Base-by-base conservation (phyloP, 2,888 invertebrate genomes). In the Apotomis turbidana region DNA sequence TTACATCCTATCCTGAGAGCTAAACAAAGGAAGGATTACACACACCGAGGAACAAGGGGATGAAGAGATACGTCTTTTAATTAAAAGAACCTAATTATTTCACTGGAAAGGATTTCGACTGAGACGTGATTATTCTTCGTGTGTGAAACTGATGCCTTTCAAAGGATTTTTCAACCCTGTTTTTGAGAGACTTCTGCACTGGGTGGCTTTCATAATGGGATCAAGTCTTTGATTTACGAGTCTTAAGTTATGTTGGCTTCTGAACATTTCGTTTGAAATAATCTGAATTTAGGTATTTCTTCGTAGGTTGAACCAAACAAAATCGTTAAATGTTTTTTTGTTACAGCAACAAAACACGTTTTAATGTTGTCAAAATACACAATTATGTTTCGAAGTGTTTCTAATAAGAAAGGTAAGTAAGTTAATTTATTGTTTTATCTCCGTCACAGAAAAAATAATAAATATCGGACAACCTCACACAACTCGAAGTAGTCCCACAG, bases 21-120 rank as follows among this genome's bases (percentile, higher is more conserved):
- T 51, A 54, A 61, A 71, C 64, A 74, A 74, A 74, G 69, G 71
- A 71, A 51, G 69, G 71, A 69, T 74, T 71, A 71, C 74, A 74
- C 61, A 68, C 61, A 67, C 55, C 54, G 58, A 54, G n/a, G 58
- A 64, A 69, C 69, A 73, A 63, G 57, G 36, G 68, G 38, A 60
- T 64, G 59, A 55, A 60, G 64, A 59, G 64, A 68, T 73, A 68
- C 59, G 57, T 74, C 66, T 71, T 71, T 72, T 74, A 71, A 71
- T 71, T 74, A 63, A 70, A 68, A 61, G 62, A 68, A 58, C 71
- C 58, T 72, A 58, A 68, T 72, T 68, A 72, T 62, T 68, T 72
- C 68, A 66, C 62, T 58, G 51, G 27, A 13, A 44, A 66, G 54
- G 10, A 62, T 57, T 71, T 41, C 5, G 36, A 36, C 41, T 52